A percentile compares a stretch with the other conserved stretches of the same genome.
Conservation (phyloP, 2,113 vertebrate species). For the Microtus richardsoni region DNA sequence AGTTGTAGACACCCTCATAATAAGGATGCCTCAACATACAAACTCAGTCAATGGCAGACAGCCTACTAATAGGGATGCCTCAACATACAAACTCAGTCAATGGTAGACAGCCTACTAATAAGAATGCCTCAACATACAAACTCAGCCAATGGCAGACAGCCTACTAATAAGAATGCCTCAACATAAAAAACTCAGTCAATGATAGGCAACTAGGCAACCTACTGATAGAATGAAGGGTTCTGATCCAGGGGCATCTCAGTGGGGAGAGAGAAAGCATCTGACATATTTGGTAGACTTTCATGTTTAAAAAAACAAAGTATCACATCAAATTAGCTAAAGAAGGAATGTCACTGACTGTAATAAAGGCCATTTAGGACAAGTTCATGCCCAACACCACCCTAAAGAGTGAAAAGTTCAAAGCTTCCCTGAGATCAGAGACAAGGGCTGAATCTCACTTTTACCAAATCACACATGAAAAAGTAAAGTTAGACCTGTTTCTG, state of each 20-base stretch:
- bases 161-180: too few relatives aligned
- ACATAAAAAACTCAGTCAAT: too few relatives aligned
- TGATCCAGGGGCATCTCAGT: not conserved
- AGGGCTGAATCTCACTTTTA: not conserved
- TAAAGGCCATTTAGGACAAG: not conserved
- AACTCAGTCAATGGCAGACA: too few relatives aligned
- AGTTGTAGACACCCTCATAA: too few relatives aligned
- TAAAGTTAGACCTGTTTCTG: not conserved
- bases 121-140: too few relatives aligned
- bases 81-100: too few relatives aligned
- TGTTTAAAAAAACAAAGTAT: not conserved
- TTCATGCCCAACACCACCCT: not conserved
- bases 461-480: not conserved
- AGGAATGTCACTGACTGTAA: not conserved
- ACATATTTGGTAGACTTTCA: not conserved
- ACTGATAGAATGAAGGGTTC: not conserved
- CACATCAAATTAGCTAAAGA: not conserved
- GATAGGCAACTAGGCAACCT: not conserved
- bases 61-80: too few relatives aligned
- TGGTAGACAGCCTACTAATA: too few relatives aligned
- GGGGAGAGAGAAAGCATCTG: not conserved
- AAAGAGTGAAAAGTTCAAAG: not conserved
- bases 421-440: not conserved
- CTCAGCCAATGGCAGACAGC: too few relatives aligned
- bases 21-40: too few relatives aligned